Conservation (phyloP, 2,797 vertebrate species). For the Trematomus bernacchii region DNA sequence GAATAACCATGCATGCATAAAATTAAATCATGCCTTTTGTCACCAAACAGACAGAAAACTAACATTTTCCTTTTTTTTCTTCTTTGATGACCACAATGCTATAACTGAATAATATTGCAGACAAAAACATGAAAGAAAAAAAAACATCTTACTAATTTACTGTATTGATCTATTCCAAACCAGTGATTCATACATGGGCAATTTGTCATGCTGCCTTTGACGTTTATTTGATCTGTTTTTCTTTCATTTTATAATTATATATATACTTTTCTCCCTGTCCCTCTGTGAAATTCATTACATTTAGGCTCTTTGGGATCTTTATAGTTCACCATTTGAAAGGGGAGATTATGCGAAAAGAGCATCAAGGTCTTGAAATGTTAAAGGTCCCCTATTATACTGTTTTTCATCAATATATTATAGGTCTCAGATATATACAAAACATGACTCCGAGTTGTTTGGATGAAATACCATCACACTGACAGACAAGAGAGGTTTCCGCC, state of each 20-base stretch:
- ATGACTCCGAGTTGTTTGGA: no score
- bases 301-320: not conserved
- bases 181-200: no score
- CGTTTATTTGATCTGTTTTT: not conserved
- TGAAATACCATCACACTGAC: no score
- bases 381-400: no score
- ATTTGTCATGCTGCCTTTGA: not conserved
- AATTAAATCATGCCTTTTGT: not conserved
- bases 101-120: not conserved
- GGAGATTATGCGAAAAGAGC: not conserved
- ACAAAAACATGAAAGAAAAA: not conserved
- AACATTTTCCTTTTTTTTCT: not conserved
- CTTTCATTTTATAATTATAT: not conserved
- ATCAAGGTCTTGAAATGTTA: not conserved
- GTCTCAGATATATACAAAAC: no score
- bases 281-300: conserved; percentile 1
- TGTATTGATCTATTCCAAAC: not conserved
- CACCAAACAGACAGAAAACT: not conserved
- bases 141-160: not conserved
- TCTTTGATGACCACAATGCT: not conserved
- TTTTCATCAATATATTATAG: no score
- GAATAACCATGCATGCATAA: not conserved
- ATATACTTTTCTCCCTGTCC: not conserved
- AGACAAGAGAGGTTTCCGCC: no score
- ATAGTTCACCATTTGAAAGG: not conserved